Percentiles rank a stretch among this genome's conserved stretches.
Evolutionary conservation across 2,888 invertebrate species (phyloP).

Genomic region (Busseola fusca): DNA sequence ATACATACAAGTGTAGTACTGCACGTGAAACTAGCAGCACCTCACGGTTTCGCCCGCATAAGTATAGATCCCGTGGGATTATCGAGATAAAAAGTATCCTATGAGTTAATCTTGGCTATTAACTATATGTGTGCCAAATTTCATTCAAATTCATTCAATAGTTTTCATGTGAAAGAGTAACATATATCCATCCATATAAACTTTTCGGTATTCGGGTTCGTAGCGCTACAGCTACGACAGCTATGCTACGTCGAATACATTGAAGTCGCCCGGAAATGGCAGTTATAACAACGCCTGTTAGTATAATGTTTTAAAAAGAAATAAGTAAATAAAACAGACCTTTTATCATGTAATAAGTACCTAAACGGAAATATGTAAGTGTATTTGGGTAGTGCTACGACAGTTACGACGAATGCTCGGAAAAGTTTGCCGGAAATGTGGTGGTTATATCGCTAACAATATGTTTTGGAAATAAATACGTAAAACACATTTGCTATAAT

Average conservation of each 20-base stretch:
- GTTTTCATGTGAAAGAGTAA: too few species aligned
- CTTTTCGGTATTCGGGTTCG: not conserved
- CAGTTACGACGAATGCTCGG: slow-evolving; percentile 8
- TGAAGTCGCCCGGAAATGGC: not conserved
- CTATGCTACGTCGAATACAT: slow-evolving; percentile 8
- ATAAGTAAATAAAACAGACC: slow-evolving; percentile 1
- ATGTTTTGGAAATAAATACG: slow-evolving; percentile 11
- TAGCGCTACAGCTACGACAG: slow-evolving; percentile 22
- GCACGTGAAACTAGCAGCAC: too few species aligned
- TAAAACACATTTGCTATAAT: not conserved
- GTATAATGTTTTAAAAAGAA: not conserved
- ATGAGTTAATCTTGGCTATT: too few species aligned
- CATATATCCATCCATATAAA: too few species aligned
- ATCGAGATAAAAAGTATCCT: too few species aligned
- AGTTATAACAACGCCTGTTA: not conserved
- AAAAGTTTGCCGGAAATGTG: slow-evolving; percentile 22
- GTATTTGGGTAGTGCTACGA: slow-evolving; percentile 15
- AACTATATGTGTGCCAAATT: too few species aligned
- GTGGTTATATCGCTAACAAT: slow-evolving; percentile 4
- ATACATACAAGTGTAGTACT: too few species aligned
- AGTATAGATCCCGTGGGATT: too few species aligned
- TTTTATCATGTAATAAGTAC: too few species aligned
- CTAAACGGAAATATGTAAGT: not conserved
- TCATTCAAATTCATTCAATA: too few species aligned
- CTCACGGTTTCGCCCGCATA: too few species aligned